Conservation (phyloP, 2,113 vertebrate genomes). For the Lasiurus cinereus region DNA sequence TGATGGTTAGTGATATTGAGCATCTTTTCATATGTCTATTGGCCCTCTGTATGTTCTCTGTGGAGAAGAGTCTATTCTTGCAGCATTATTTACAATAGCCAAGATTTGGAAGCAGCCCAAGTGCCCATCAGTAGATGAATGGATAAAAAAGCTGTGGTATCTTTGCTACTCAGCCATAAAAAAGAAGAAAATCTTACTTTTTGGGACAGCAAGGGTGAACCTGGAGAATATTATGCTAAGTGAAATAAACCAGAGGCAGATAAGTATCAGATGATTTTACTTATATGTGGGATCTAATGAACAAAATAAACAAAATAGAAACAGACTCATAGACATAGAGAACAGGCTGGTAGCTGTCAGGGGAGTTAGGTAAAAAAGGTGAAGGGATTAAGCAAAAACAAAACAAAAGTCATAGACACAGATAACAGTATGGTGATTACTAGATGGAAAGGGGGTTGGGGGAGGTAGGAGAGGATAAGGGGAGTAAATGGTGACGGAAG, state of each 20-base stretch:
- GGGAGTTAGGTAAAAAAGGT: not conserved
- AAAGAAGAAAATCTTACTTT: not conserved
- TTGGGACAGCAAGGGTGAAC: not conserved
- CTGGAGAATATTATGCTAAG: not conserved
- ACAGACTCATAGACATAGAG: not conserved
- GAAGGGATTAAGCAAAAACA: not conserved
- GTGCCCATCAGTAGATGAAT: not conserved
- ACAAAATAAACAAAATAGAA: not conserved
- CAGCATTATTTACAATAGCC: not conserved
- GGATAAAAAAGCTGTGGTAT: not conserved
- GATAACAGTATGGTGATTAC: not conserved
- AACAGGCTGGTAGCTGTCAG: not conserved
- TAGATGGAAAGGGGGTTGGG: not conserved
- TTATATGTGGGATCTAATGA: not conserved
- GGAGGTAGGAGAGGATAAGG: not conserved
- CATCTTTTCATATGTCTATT: not conserved
- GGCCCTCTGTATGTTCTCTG: not conserved
- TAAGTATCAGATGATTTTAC: not conserved
- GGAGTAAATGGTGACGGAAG: not conserved
- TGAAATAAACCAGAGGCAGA: not conserved
- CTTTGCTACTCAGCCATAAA: not conserved
- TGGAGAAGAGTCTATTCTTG: not conserved
- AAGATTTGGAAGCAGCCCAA: not conserved
- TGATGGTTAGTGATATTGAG: not conserved
- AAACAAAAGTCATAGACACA: not conserved